Conservation (phyloP, 92 coral and sea anemone species). For the Siderastrea radians region DNA sequence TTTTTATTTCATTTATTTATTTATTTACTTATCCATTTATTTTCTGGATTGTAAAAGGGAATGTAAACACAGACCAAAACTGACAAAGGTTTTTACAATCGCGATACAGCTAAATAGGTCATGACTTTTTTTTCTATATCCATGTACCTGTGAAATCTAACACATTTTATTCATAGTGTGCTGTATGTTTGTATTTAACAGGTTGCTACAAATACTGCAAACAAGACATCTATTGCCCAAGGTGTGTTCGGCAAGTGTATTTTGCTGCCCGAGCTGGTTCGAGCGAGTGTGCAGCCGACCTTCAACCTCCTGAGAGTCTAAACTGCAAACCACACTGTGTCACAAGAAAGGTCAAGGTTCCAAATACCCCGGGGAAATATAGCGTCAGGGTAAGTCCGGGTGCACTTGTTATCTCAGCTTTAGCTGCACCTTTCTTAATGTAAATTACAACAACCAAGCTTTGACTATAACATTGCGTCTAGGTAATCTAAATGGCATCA, state of each 20-base stretch:
- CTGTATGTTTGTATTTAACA: neutral
- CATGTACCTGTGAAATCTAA: too few relatives aligned
- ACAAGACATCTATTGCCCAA: neutral
- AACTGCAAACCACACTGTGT: slow-evolving; percentile 1
- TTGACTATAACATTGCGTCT: too few relatives aligned
- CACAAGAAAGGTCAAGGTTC: slow-evolving; percentile 9
- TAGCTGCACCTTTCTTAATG: neutral
- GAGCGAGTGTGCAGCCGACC: neutral
- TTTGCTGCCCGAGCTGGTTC: slow-evolving; percentile 3
- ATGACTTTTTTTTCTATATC: too few relatives aligned
- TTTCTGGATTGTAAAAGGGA: too few relatives aligned
- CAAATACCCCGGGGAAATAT: slow-evolving; percentile 8
- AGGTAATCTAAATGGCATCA: too few relatives aligned
- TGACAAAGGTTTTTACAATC: too few relatives aligned
- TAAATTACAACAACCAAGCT: too few relatives aligned
- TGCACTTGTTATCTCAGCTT: neutral
- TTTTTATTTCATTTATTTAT: too few relatives aligned
- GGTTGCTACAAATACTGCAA: slow-evolving; percentile 31
- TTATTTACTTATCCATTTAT: too few relatives aligned
- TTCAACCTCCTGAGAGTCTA: neutral
- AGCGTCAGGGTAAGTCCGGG: slow-evolving; percentile 6
- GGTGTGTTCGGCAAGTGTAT: slow-evolving; percentile 8
- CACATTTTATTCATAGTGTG: too few relatives aligned
- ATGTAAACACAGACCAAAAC: too few relatives aligned
- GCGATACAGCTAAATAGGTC: too few relatives aligned